Evolutionary conservation across 2,113 vertebrate genomes (phyloP), one percentile per base, ranked within the genome.

Genomic region (Cercopithecus mona): DNA sequence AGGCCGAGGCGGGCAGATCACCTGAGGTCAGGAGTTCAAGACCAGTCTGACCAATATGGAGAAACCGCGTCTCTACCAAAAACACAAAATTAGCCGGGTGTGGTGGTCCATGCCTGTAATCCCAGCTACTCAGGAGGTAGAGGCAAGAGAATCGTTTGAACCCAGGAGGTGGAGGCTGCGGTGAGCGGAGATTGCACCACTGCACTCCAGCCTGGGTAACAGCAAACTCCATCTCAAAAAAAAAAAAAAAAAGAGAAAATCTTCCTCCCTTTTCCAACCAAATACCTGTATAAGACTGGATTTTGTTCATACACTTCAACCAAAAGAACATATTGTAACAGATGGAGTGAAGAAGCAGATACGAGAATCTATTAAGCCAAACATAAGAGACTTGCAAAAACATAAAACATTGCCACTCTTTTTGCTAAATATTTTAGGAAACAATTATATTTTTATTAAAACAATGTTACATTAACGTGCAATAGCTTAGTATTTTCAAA

Each of bases 291-390:
- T 61, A 82, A 93, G 32, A 13, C 30, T 93, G 40, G n/a, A 91
- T 96, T 97, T 95, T 92, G 79, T 90, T 92, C 68, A 90, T 22
- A 81, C 20, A 92, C 23, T 87, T 97, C 80, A 95, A 93, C 75
- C 68, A 90, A 96, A 95, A 95, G 43, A 79, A 86, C 66, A 93
- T 59, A 96, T 0, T 86, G 27, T 13, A 94, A 81, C 64, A 93
- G n/a, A 95, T 35, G 38, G 27, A 84, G 64, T 80, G 13, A 80
- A 93, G n/a, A 73, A 93, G 64, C 25, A 59, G 57, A 66, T 64
- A 70, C 10, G 16, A 88, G 25, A 96, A 90, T 22, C 88, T 87
- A 76, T 59, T 85, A 86, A 93, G 64, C 4, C 12, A 79, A 72
- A 66, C 48, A 84, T 45, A 79, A 73, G 6, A 76, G 9, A 52